Percentiles rank a stretch among this genome's conserved stretches.
These are phyloP conservation scores for Eumaeus atala DNA, from an alignment of 1,140 invertebrate species.

Conservation along the genomic window DNA sequence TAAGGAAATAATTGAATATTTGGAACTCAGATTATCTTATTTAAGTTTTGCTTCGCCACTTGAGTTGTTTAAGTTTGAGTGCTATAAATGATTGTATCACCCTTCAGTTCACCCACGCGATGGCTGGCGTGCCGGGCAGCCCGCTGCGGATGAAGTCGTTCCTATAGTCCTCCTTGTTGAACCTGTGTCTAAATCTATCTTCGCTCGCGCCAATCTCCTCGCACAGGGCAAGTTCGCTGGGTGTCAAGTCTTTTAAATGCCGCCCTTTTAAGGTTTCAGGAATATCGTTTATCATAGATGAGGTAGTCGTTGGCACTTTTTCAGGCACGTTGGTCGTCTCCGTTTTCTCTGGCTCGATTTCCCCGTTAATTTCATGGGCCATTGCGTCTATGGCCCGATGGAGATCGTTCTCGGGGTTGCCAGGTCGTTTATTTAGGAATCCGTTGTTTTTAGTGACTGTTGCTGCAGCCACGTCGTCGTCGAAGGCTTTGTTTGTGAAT, in stretches of 20 bases:
- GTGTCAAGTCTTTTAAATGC: constrained; percentile 48
- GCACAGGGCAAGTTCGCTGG: constrained; percentile 40
- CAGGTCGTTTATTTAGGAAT: constrained; percentile 49
- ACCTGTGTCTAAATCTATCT: constrained; percentile 51
- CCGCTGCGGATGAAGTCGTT: constrained; percentile 37
- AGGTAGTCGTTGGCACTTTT: no score
- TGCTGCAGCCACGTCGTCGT: constrained; percentile 26
- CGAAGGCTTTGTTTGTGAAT: constrained; percentile 20
- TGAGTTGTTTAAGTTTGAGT: no score
- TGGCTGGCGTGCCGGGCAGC: constrained; percentile 27
- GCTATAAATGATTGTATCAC: neutral
- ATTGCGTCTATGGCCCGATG: constrained; percentile 55
- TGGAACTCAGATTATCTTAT: no score
- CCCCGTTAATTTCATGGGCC: constrained; percentile 41
- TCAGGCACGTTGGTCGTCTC: constrained; percentile 7
- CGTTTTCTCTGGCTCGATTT: constrained; percentile 21
- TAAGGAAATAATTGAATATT: no score
- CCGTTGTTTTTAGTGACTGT: constrained; percentile 38
- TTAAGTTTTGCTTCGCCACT: no score
- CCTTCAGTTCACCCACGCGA: constrained; percentile 40
- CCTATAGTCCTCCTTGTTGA: constrained; percentile 47
- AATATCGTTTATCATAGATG: neutral
- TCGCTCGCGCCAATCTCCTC: constrained; percentile 44
- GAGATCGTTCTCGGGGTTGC: constrained; percentile 53
- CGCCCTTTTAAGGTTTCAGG: constrained; percentile 46